Evolutionary conservation across 2,113 vertebrate genomes (phyloP), one percentile per base, ranked within the genome.

Genomic region (Megaleporinus macrocephalus): DNA sequence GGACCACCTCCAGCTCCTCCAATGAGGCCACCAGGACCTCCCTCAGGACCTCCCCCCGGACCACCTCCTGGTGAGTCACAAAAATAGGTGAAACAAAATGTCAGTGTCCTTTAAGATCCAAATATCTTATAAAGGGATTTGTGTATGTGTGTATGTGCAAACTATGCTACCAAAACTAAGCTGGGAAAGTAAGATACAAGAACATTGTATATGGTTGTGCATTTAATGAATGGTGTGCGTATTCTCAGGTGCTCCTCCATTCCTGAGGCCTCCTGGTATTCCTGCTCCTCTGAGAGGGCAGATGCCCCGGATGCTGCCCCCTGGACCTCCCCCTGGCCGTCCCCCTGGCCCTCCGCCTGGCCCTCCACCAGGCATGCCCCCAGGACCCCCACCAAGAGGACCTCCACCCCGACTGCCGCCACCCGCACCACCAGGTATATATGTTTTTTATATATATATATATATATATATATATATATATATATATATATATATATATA

Each of bases 291-390:
- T 99, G 30, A 95, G 97, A 82, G 97, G 96, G 55, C 97, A 97
- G 53, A 93, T 98, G 86, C 97, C 97, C 29, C 95, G 98, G 16
- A 94, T 99, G 77, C 91, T 99, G 41, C 97, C 98, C 29, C 98
- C 98, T 0, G 98, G 98, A 4, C 98, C 98, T 26, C 97, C 98
- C 0, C 97, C 97, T 0, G 98, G 97, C 16, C 95, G 98, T 11
- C 98, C 98, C 0, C 98, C 98, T 0, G 98, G 97, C 7, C 97
- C 98, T 77, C 97, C 97, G 0, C 97, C 98, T 0, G 97, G 97
- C 0, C 97, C 97, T 0, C 97, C 97, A 33, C 97, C 97, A 27
- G 98, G 98, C 76, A 93, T 99, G 13, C 98, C 98, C 12, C 98
- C 98, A 15, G 97, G 98, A 26, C 97, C 98, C 27, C 98, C 98